Evolutionary conservation across 2,888 invertebrate genomes (phyloP), one percentile per base, ranked within the genome.

Genomic region (Onchidella celtica): DNA sequence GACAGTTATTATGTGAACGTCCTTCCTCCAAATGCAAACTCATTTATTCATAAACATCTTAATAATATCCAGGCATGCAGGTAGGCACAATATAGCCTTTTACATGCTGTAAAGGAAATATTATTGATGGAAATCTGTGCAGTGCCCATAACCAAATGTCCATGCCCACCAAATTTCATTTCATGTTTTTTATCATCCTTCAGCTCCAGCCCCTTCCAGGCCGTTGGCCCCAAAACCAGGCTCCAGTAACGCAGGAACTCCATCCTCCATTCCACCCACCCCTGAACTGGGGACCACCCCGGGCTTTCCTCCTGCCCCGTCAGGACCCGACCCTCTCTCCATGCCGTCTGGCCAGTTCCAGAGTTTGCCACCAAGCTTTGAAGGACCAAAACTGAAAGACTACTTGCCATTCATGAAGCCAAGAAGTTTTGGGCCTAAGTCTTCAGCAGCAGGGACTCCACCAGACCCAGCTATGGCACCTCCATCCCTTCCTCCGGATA

Each of bases 371-470:
- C 85, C 87, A 38, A 85, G 86, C 34, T 90, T 90, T 87, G 91
- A 91, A 81, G 91, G 95, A 0, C 95, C 96, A 27, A 98, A 97
- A 91, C 94, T 98, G 55, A 97, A 97, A 91, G 98, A 98, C 93
- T 98, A 97, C 92, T 94, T 98, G 77, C 97, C 97, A 0, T 96
- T 95, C 81, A 96, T 96, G 95, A 96, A 96, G 85, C 92, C 93
- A 36, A 88, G 88, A 72, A 91, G 91, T 32, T 93, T 92, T 88
- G 93, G 93, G 6, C 90, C 88, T 74, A 88, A 87, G 65, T 29
- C 47, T 21, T n/a, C 55, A n/a, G 61, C 70, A 11, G 84, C 59
- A 59, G 86, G 80, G 57, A 82, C 85, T 27, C 82, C 2, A 65
- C 79, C 27, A 55, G 72, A 36, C 72, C 59, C 34, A 21, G 70